Base-by-base conservation (phyloP, 2,113 vertebrate genomes). In the Gavia stellata region DNA sequence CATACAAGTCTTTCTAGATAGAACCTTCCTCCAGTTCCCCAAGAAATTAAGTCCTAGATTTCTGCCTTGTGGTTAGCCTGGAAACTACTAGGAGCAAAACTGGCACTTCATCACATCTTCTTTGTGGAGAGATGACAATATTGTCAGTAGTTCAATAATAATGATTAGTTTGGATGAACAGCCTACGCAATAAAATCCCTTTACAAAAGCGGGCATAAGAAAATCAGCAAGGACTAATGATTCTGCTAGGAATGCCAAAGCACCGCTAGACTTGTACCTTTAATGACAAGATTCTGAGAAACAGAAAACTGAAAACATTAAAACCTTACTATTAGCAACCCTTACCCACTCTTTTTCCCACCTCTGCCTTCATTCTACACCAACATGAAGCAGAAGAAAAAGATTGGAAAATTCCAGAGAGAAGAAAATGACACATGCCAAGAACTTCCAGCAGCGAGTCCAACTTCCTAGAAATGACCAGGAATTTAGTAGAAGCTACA, bases 361-460 rank as follows among this genome's bases (percentile, higher is more conserved):
- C 31, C 36, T 28, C 52, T 49, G 61, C 50, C 31, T 82, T 52
- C 62, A 7, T 45, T 61, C 75, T 42, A 28, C 47, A 45, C 68
- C 47, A 91, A 86, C 36, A 36, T 3, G n/a, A 95, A 96, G 58
- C 67, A 85, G 40, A 87, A 45, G 85, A 66, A 87, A 94, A 50
- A 12, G 15, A 84, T 2, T 92, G 83, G 23, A 87, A 97, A 67
- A 71, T 92, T 82, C 47, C 89, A 91, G n/a, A 17, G 72, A 81
- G 56, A 91, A 86, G 88, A 87, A 92, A 78, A 55, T 15, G 21
- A 89, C 25, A 81, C 44, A 9, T 52, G 58, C 50, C 70, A 84
- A 92, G 33, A 97, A 65, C 96, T 96, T 96, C 84, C 84, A 96
- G 85, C 91, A 25, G 78, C 67, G 58, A 95, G 17, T 75, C 92